Base-by-base conservation (phyloP, 2,797 vertebrate species). In the Mus minutoides region DNA sequence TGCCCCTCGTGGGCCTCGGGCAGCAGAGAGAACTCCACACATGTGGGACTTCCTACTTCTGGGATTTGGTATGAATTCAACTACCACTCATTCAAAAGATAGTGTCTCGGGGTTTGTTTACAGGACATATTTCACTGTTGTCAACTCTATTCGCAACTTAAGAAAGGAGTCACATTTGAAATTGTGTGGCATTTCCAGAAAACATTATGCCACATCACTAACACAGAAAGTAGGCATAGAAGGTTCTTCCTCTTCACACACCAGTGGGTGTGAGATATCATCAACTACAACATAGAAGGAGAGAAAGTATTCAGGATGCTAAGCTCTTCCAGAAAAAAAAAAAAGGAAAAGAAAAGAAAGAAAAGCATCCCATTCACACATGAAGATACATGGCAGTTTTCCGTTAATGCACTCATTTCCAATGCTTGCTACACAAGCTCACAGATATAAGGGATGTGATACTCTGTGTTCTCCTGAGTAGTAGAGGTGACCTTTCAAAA, bases 401-500 rank as follows among this genome's bases (percentile, higher is more conserved):
- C 90, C 71, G 96, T 62, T 91, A 92, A 85, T 78, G 79, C 0
- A 52, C 34, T 96, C 52, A 77, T 89, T 91, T 90, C 24, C 37
- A 22, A 80, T 89, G 90, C 46, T 49, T 49, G 56, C 92, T 64
- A 73, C 5, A 29, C 22, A 46, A 49, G 58, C 79, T 93, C 90
- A 71, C 64, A 87, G 87, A 85, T 64, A 58, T 22, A 80, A 3
- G 40, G 43, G 71, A 82, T 73, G 77, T 31, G 22, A 84, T 62
- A 62, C 56, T 17, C 56, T 13, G 60, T 58, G 94, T 94, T 91
- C 77, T 90, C 56, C 31, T 46, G 60, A 86, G 67, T 37, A 90
- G 90, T 62, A 84, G 43, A 94, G 62, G 91, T 92, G 69, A 95
- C 95, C 95, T 97, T 97, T 97, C 96, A 84, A 95, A 94, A 84